Evolutionary conservation across 2,888 invertebrate species (phyloP).

Genomic region (Harpalus rubripes): DNA sequence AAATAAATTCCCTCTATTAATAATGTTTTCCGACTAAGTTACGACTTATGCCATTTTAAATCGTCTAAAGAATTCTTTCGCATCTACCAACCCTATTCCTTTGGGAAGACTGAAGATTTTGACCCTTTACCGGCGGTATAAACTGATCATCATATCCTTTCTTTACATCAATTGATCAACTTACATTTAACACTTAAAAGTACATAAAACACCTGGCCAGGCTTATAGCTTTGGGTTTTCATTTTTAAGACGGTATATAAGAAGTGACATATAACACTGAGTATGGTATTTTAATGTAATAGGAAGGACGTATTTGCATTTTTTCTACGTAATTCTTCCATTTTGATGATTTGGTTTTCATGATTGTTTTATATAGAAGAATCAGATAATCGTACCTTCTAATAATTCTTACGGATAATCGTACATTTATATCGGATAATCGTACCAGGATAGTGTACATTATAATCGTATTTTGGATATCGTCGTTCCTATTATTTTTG

Average conservation of each 20-base stretch:
- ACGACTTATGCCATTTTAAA: not conserved
- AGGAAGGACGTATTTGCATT: not conserved
- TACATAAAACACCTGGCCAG: conserved; percentile 2
- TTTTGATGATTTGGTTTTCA: not conserved
- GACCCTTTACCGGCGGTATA: conserved; percentile 11
- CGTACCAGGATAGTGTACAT: not conserved
- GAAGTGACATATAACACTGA: not conserved
- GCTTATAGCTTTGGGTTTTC: not conserved
- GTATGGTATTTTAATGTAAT: not conserved
- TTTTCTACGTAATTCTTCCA: not conserved
- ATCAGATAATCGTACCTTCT: not conserved
- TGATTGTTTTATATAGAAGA: too few species aligned
- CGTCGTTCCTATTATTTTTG: conserved; percentile 10
- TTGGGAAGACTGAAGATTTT: conserved; percentile 6
- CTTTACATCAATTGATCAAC: conserved; percentile 2
- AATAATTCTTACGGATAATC: not conserved
- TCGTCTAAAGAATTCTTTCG: not conserved
- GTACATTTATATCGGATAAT: not conserved
- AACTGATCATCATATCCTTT: conserved; percentile 46
- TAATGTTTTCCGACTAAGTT: too few species aligned
- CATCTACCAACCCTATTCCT: conserved; percentile 20
- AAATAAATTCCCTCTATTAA: too few species aligned
- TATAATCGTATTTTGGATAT: not conserved
- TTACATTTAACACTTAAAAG: conserved; percentile 14
- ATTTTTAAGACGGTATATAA: not conserved